Conservation (phyloP, 2,888 invertebrate genomes). For the Athrips mouffetella region DNA sequence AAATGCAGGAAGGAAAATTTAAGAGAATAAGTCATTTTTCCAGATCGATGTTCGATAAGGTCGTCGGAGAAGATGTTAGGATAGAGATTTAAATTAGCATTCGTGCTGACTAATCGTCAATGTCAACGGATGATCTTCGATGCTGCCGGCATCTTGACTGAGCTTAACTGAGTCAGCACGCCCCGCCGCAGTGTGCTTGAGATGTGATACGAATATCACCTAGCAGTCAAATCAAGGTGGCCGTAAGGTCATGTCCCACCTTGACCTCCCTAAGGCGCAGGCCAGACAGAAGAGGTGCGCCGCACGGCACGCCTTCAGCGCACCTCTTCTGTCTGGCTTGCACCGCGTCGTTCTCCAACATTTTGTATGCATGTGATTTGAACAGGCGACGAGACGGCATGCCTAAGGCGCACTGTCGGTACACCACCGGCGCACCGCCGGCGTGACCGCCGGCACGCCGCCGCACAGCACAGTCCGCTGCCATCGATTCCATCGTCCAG, state of each 20-base stretch:
- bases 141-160: conserved; percentile 42
- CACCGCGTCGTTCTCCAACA: too few species aligned
- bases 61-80: conserved; percentile 44
- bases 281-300: conserved; percentile 1
- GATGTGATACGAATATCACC: conserved; percentile 43
- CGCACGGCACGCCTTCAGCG: too few species aligned
- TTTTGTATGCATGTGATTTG: too few species aligned
- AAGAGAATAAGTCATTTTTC: conserved; percentile 35
- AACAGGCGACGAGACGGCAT: too few species aligned
- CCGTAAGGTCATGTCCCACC: conserved; percentile 30
- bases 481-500: too few species aligned
- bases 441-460: too few species aligned
- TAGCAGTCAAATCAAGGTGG: conserved; percentile 33
- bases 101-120: conserved; percentile 48
- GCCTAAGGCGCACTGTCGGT: too few species aligned
- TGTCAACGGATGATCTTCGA: conserved; percentile 53
- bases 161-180: background rate
- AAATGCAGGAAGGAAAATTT: conserved; percentile 25
- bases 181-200: conserved; percentile 31
- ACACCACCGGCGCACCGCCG: too few species aligned
- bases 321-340: too few species aligned
- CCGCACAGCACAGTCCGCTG: too few species aligned
- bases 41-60: conserved; percentile 44
- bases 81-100: conserved; percentile 44
- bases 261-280: conserved; percentile 31